phyloP scores from a whole-genome alignment of 2,797 vertebrate genomes.

The Poecilia picta region DNA sequence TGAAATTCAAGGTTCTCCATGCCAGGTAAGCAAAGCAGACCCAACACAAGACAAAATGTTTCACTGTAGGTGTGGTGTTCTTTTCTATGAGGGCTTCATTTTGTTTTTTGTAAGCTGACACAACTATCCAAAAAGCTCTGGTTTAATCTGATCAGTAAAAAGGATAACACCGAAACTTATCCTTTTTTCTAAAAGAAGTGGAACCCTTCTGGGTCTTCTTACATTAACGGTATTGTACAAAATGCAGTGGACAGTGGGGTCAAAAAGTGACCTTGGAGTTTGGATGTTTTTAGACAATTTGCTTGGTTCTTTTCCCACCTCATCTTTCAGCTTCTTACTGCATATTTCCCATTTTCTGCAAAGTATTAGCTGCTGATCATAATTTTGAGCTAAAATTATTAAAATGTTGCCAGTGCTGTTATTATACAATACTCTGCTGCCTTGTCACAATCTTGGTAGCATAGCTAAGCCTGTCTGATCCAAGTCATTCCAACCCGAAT shows the following conservation, averaged over 20 bases:
- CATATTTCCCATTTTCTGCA: not conserved
- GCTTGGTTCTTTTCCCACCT: not conserved
- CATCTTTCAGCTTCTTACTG: not conserved
- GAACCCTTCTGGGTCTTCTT: not conserved
- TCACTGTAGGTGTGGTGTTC: not conserved
- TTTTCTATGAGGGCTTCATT: not conserved
- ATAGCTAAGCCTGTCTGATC: not conserved
- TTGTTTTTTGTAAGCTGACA: not conserved
- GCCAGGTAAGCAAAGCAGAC: not conserved
- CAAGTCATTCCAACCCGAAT: not conserved
- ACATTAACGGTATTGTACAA: not conserved
- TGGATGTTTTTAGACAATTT: not conserved
- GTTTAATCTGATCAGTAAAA: not conserved
- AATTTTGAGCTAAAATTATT: too few relatives aligned
- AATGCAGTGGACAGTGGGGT: not conserved
- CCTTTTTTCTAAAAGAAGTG: not conserved
- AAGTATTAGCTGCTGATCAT: not conserved
- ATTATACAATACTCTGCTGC: not conserved
- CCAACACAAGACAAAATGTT: not conserved
- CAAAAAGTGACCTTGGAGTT: not conserved
- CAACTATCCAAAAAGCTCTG: not conserved
- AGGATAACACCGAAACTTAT: not conserved
- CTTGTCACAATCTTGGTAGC: not conserved
- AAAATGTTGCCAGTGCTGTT: not conserved
- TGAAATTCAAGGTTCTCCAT: not conserved